Percentiles rank a stretch among this genome's conserved stretches.
Evolutionary conservation across 2,113 vertebrate genomes (phyloP).

Genomic region (Lucifuga dentata): DNA sequence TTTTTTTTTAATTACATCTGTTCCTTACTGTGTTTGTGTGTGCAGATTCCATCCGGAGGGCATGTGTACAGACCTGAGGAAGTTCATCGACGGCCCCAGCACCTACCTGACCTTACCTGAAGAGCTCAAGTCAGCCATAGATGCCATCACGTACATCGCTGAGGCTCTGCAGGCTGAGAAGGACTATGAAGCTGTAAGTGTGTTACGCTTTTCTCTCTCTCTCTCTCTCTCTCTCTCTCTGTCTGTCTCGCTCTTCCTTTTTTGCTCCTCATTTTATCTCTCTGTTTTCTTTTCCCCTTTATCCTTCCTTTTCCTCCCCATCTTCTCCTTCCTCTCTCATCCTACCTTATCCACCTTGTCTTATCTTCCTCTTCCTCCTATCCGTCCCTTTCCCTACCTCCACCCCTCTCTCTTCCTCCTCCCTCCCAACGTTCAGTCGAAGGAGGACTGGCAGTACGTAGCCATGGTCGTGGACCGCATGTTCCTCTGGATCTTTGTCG

Average conservation of each 20-base stretch:
- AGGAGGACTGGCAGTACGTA: constrained; percentile 87
- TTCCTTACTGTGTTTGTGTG: constrained; percentile 7
- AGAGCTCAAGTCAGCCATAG: constrained; percentile 86
- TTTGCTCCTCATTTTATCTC: neutral
- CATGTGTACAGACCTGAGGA: constrained; percentile 82
- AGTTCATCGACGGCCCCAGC: constrained; percentile 86
- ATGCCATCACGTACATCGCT: constrained; percentile 88
- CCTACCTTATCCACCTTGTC: too few species aligned
- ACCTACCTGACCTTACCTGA: constrained; percentile 82
- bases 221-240: neutral
- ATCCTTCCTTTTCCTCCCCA: neutral
- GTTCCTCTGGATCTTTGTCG: constrained; percentile 85
- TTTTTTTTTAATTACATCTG: neutral
- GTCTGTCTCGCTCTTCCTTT: neutral
- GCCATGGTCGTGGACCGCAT: constrained; percentile 87
- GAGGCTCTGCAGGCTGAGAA: constrained; percentile 88
- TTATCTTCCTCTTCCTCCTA: neutral
- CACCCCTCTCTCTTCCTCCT: neutral
- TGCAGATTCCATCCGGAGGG: constrained; percentile 84
- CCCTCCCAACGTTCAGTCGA: constrained; percentile 67
- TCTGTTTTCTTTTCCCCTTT: neutral
- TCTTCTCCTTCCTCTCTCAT: neutral
- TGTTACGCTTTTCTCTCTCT: neutral
- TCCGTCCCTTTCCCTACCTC: neutral
- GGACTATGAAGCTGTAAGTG: constrained; percentile 86